These are phyloP conservation scores for Phrynocephalus guinanensis DNA, from an alignment of 2,797 vertebrate genomes.

Conservation along the genomic window DNA sequence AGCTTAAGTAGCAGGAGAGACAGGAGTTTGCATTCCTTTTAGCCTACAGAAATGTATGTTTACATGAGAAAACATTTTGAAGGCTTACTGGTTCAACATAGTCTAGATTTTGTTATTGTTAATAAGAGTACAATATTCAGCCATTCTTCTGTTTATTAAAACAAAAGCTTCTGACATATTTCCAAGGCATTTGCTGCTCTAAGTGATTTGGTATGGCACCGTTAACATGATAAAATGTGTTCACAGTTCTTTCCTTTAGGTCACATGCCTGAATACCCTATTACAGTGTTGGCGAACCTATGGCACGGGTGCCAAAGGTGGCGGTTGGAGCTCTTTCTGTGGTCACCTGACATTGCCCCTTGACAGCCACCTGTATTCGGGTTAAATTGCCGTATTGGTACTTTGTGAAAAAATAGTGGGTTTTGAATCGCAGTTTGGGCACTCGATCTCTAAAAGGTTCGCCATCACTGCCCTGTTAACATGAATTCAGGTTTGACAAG, in stretches of 20 bases:
- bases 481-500: constrained; percentile 62
- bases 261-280: constrained; percentile 72
- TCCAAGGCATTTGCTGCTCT: constrained; percentile 67
- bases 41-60: constrained; percentile 3
- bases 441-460: too few species aligned
- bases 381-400: too few species aligned
- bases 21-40: not conserved
- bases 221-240: constrained; percentile 77
- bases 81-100: constrained; percentile 49
- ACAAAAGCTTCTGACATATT: constrained; percentile 75
- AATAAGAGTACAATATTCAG: constrained; percentile 60
- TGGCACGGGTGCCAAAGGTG: too few species aligned
- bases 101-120: constrained; percentile 58
- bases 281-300: too few species aligned
- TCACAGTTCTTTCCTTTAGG: constrained; percentile 73
- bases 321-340: too few species aligned
- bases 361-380: too few species aligned
- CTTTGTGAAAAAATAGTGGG: too few species aligned
- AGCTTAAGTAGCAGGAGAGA: constrained; percentile 23
- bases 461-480: constrained; percentile 49
- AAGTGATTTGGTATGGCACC: constrained; percentile 76
- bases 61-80: constrained; percentile 44
- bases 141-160: constrained; percentile 69
- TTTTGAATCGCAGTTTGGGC: too few species aligned
- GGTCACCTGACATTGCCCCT: too few species aligned